These are phyloP conservation scores for Callipepla squamata DNA, from an alignment of 2,113 vertebrate species.

Conservation along the genomic window DNA sequence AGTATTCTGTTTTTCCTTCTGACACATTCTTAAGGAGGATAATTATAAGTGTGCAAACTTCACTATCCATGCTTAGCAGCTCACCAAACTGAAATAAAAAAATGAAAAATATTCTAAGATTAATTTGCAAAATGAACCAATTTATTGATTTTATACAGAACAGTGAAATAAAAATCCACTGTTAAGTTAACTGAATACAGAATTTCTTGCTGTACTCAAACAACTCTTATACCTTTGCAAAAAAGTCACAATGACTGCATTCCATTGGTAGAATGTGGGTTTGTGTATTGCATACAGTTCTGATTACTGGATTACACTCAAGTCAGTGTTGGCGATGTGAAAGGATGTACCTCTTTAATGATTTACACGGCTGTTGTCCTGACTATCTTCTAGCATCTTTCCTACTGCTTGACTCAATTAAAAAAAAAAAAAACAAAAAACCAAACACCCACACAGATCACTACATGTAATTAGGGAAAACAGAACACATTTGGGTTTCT, in stretches of 20 bases:
- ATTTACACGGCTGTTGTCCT: neutral
- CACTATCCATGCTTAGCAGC: neutral
- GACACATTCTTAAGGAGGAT: neutral
- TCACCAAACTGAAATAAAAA: neutral
- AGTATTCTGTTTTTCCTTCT: rapidly evolving
- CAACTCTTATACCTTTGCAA: neutral
- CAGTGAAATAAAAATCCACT: neutral
- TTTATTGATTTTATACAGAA: neutral
- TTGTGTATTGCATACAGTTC: neutral
- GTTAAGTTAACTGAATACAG: neutral
- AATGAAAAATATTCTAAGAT: neutral
- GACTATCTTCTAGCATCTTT: neutral
- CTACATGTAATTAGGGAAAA: neutral
- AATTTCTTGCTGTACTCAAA: neutral
- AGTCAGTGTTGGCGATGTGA: neutral
- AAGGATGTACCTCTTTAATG: neutral
- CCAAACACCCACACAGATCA: neutral
- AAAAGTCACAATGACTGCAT: neutral
- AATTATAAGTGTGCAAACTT: neutral
- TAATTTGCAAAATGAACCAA: neutral
- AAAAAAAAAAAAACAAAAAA: neutral
- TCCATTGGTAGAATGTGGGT: neutral
- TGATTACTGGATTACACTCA: neutral
- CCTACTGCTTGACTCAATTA: neutral
- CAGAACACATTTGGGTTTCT: neutral